Base-by-base conservation (phyloP, 1,140 invertebrate species). In the Drosophila pandora region DNA sequence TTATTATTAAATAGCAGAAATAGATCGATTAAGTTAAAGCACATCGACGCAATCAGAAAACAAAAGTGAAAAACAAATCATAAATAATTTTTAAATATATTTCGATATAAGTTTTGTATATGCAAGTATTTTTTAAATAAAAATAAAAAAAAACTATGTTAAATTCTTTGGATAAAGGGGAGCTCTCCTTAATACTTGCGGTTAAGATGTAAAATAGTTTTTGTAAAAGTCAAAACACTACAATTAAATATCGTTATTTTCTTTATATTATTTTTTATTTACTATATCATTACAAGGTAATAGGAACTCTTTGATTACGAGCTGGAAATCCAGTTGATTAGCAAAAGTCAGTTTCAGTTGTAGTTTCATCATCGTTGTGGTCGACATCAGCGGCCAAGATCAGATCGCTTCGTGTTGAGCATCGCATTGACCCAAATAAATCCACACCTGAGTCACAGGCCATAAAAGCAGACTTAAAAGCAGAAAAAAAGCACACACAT, bases 1-100 rank as follows among this genome's bases (percentile, higher is more conserved):
- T 90, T 90, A 84, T 82, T 85, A 84, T 88, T 88, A 88, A 90
- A 71, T 90, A 90, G 88, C 68, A 81, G 79, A 90, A 88, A 70
- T 87, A 78, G 65, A 71, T 50, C 72, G 45, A 30, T 47, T 87
- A 87, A 79, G 82, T 81, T 70, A 75, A 64, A 87, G 59, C 43
- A 81, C 69, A 69, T 69, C 64, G 64, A 69, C 45, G 25, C 63
- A 64, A 74, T 39, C 70, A 34, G 25, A 43, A 61, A 60, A 10
- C 41, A 47, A 22, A 47, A 22, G 2, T 37, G 56, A 70, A 28
- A 23, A 54, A 55, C 50, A 74, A 64, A 64, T 43, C 32, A 54
- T 34, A 37, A 50, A 70, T 59, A 56, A 68, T 57, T 79, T 55
- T 52, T 34, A 58, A 72, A 65, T 64, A 64, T 64, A 53, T 84